Conservation (phyloP, 2,113 vertebrate species). For the Leucoraja erinaceus region DNA sequence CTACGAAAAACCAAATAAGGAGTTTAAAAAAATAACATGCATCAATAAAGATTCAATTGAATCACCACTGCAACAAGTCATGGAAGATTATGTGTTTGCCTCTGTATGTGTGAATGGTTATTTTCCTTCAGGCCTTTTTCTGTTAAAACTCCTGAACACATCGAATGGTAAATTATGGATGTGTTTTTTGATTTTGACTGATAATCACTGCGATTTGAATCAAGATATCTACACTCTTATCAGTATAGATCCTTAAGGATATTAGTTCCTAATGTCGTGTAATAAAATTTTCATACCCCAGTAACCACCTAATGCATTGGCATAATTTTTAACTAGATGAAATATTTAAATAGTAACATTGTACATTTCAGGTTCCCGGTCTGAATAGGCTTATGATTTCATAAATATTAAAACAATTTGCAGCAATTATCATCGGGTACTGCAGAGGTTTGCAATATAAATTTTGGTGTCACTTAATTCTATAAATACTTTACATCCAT, state of each 20-base stretch:
- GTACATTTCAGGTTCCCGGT: neutral
- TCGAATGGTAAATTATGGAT: conserved; percentile 28
- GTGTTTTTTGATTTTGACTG: conserved; percentile 31
- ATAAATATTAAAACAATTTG: conserved; percentile 37
- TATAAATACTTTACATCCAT: conserved; percentile 22
- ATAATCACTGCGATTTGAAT: neutral
- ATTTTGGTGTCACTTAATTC: neutral
- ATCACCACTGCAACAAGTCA: neutral
- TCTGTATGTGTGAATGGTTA: neutral
- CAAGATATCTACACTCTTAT: conserved; percentile 6
- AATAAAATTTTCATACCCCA: conserved; percentile 37
- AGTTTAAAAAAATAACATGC: neutral
- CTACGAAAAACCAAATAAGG: neutral
- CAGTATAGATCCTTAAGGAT: conserved; percentile 21
- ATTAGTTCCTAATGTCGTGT: conserved; percentile 27
- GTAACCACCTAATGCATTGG: conserved; percentile 18
- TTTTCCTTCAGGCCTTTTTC: neutral
- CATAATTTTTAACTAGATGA: conserved; percentile 33
- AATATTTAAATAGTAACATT: conserved; percentile 28
- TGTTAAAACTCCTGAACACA: neutral
- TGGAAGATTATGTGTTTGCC: neutral
- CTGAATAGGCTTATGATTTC: conserved; percentile 33
- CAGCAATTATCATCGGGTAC: neutral
- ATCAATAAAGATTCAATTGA: neutral
- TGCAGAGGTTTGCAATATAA: neutral